A percentile compares a stretch with the other conserved stretches of the same genome.
phyloP scores from a whole-genome alignment of 2,888 invertebrate genomes.

The Fragum fragum region DNA sequence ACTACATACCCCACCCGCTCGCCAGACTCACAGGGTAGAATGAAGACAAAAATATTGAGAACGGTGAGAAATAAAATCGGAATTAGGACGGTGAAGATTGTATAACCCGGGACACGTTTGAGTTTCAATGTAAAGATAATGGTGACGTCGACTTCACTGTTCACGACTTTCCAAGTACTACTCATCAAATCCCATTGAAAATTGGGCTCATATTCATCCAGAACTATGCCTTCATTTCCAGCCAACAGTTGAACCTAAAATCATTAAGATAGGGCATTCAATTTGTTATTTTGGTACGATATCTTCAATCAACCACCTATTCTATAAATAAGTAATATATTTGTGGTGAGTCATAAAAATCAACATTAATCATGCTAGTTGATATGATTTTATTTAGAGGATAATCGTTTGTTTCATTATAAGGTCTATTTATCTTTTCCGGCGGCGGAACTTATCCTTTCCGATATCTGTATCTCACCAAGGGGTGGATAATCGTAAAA shows the following conservation, averaged over 20 bases:
- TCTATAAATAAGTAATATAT: too few relatives aligned
- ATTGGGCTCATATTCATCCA: constrained; percentile 20
- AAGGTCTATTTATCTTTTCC: too few relatives aligned
- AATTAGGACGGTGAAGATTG: background rate
- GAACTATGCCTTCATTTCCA: background rate
- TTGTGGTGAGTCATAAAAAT: too few relatives aligned
- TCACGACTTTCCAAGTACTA: background rate
- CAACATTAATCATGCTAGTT: too few relatives aligned
- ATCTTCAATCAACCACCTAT: too few relatives aligned
- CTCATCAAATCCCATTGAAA: background rate
- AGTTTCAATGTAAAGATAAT: background rate
- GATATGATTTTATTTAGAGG: too few relatives aligned
- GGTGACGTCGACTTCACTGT: background rate
- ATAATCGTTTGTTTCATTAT: too few relatives aligned
- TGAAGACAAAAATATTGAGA: constrained; percentile 24
- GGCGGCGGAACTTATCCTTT: too few relatives aligned
- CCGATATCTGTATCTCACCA: too few relatives aligned
- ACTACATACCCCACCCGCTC: constrained; percentile 25
- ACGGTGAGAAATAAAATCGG: background rate
- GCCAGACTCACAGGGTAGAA: constrained; percentile 27
- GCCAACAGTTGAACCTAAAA: background rate
- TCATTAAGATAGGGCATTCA: too few relatives aligned
- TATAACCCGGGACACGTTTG: background rate
- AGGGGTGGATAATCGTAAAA: too few relatives aligned
- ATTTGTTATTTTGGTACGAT: too few relatives aligned